These are phyloP conservation scores for Loris lydekkerianus DNA, from an alignment of 2,797 vertebrate species.

Conservation along the genomic window DNA sequence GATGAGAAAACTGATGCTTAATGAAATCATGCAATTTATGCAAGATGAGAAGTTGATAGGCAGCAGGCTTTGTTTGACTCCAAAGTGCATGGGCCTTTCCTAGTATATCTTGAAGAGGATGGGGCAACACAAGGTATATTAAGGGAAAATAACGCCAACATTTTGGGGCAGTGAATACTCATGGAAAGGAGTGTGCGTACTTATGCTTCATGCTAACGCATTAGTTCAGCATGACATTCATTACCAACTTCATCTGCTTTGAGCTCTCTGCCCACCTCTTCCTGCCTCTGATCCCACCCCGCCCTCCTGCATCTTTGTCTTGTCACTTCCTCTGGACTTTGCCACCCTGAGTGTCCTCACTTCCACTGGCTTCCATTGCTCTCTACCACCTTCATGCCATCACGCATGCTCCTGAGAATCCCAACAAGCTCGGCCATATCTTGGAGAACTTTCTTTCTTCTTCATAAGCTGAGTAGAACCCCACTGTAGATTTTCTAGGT, in stretches of 20 bases:
- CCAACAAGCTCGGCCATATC: not conserved
- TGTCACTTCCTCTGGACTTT: not conserved
- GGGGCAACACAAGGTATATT: not conserved
- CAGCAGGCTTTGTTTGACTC: not conserved
- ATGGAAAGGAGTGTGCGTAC: not conserved
- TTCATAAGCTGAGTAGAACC: not conserved
- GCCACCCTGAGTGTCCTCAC: not conserved
- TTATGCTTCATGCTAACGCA: not conserved
- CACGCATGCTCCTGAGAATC: not conserved
- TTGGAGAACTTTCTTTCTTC: not conserved
- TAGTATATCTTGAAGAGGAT: not conserved
- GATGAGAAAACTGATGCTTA: slow-evolving; percentile 5
- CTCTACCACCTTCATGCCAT: not conserved
- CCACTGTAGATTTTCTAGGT: not conserved
- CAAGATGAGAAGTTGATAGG: not conserved
- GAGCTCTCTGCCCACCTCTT: not conserved
- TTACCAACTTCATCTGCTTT: not conserved
- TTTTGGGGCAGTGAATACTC: not conserved
- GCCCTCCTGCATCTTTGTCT: too few species aligned
- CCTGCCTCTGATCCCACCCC: not conserved
- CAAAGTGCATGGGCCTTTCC: not conserved
- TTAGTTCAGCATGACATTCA: not conserved
- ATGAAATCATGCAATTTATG: not conserved
- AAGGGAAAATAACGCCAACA: not conserved
- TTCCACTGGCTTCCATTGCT: not conserved